Conservation (phyloP, 2,888 invertebrate genomes). For the Galerucella pusilla region DNA sequence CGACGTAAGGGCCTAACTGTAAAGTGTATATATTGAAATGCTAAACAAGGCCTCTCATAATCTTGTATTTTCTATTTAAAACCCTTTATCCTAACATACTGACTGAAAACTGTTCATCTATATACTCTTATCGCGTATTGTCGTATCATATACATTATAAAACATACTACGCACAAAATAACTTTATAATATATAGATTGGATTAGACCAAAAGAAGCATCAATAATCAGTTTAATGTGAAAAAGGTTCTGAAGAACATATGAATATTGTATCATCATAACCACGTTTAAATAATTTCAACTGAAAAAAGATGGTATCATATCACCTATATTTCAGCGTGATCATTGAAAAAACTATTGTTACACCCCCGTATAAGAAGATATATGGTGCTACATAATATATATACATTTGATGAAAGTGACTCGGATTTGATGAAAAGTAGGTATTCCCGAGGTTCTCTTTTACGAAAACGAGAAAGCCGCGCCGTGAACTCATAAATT, state of each 20-base stretch:
- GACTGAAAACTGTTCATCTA: slow-evolving; percentile 39
- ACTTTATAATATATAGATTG: slow-evolving; percentile 10
- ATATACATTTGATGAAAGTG: too few relatives aligned
- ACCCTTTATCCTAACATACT: slow-evolving; percentile 26
- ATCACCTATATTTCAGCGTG: neutral
- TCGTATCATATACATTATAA: slow-evolving; percentile 15
- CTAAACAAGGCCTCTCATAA: slow-evolving; percentile 36
- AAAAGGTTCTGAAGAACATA: slow-evolving; percentile 6
- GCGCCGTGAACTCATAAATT: too few relatives aligned
- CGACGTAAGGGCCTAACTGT: slow-evolving; percentile 43
- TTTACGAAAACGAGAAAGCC: too few relatives aligned
- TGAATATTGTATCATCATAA: neutral
- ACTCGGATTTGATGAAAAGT: too few relatives aligned
- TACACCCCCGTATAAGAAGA: neutral
- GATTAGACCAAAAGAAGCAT: slow-evolving; percentile 21
- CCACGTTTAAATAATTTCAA: neutral
- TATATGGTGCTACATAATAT: too few relatives aligned
- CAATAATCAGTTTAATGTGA: slow-evolving; percentile 14
- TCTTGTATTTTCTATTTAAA: slow-evolving; percentile 35
- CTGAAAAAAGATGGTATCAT: neutral
- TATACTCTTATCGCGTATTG: slow-evolving; percentile 25
- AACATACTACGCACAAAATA: slow-evolving; percentile 27
- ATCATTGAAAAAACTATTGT: neutral
- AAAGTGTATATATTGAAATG: slow-evolving; percentile 37
- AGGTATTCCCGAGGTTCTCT: too few relatives aligned